Conservation (phyloP, 2,888 invertebrate genomes). For the Acrobasis suavella region DNA sequence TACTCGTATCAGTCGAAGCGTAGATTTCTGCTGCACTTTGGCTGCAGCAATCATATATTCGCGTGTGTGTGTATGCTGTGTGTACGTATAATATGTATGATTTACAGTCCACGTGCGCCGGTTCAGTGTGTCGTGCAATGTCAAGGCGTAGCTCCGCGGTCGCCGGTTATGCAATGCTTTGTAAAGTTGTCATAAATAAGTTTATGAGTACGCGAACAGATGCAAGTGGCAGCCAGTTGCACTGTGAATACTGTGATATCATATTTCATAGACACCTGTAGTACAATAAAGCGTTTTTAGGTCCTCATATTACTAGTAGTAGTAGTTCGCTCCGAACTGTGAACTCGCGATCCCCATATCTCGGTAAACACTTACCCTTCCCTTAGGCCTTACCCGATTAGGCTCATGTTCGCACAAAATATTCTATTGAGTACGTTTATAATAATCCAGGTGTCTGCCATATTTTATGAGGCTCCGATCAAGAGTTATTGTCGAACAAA, state of each 20-base stretch:
- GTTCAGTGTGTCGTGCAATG: conserved; percentile 75
- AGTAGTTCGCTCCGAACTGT: too few species aligned
- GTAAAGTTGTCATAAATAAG: conserved; percentile 72
- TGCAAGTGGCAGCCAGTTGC: conserved; percentile 31
- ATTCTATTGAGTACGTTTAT: too few species aligned
- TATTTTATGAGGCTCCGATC: too few species aligned
- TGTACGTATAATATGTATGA: conserved; percentile 46
- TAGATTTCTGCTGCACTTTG: conserved; percentile 1
- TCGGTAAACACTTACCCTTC: too few species aligned
- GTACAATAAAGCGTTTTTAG: too few species aligned
- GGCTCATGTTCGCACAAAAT: too few species aligned
- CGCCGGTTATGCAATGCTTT: conserved; percentile 68
- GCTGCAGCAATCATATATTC: conserved; percentile 7
- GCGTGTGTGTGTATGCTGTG: conserved; percentile 30
- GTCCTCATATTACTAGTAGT: too few species aligned
- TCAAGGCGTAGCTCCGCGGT: conserved; percentile 66
- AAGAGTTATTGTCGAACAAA: too few species aligned
- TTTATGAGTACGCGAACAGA: conserved; percentile 52
- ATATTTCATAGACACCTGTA: neutral
- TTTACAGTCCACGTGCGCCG: conserved; percentile 74
- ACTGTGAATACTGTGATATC: neutral
- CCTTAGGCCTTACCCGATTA: too few species aligned
- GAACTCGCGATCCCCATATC: too few species aligned
- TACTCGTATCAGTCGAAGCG: conserved; percentile 13
- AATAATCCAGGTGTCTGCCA: too few species aligned